Evolutionary conservation across 2,888 invertebrate species (phyloP).

Genomic region (Synanthedon tipuliformis): DNA sequence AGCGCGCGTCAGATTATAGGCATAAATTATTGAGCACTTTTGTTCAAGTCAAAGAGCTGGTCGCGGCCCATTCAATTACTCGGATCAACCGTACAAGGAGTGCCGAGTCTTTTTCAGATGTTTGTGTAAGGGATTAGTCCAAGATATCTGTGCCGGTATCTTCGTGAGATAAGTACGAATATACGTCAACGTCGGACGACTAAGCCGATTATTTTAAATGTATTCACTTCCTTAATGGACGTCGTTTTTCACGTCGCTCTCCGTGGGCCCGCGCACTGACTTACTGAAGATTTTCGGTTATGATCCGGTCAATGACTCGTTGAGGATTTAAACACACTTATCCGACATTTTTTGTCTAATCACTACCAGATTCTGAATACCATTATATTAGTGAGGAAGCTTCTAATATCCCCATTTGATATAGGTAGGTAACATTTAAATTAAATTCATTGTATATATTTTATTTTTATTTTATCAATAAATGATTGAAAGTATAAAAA

Average conservation of each 20-base stretch:
- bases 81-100: conserved; percentile 58
- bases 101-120: conserved; percentile 66
- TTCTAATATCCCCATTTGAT: not conserved
- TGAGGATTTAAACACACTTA: conserved; percentile 48
- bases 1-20: conserved; percentile 63
- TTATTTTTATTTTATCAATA: no score
- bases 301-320: conserved; percentile 67
- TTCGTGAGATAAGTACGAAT: conserved; percentile 69
- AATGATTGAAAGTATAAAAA: not conserved
- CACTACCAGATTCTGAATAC: conserved; percentile 17
- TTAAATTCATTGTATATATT: not conserved
- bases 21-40: conserved; percentile 68
- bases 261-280: conserved; percentile 46
- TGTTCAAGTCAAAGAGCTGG: conserved; percentile 60
- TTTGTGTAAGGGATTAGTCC: conserved; percentile 67
- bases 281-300: conserved; percentile 66
- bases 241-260: conserved; percentile 63
- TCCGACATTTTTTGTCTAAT: conserved; percentile 44
- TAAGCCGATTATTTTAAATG: conserved; percentile 72
- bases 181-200: conserved; percentile 69
- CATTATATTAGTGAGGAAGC: not conserved
- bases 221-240: conserved; percentile 71
- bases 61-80: conserved; percentile 61
- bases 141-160: conserved; percentile 68
- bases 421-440: not conserved